Base-by-base conservation (phyloP, 2,113 vertebrate genomes). In the Oncorhynchus masou region DNA sequence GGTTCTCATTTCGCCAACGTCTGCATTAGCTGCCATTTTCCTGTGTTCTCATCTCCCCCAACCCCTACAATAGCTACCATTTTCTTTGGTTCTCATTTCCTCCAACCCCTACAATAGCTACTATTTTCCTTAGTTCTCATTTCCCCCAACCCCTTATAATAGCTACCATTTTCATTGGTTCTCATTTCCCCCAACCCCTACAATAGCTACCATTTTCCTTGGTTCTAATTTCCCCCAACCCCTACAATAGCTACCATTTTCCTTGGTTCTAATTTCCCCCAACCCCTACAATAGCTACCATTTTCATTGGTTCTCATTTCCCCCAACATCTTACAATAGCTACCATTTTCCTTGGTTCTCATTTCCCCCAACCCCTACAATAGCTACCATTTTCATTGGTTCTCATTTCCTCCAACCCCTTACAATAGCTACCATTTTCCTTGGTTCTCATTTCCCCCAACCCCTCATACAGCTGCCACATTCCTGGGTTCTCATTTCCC, bases 351-450 rank as follows among this genome's bases (percentile, higher is more conserved):
- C 74, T 66, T 48, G 79, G 84, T 85, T 87, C 85, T 29, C 27
- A 29, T 29, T 29, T 34, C 83, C 79, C 13, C 74, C 75, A 73
- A 67, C 15, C 68, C 81, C 69, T 68, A 79, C 88, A 83, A 90
- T 77, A 31, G 68, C n/a, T 73, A 79, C 76, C 79, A 79, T 70
- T 34, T 86, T 80, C 83, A 71, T 68, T 45, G 79, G 84, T 85
- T 87, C 84, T 34, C 31, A 34, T 34, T 6, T 82, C n/a, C n/a
- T 78, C n/a, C n/a, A n/a, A n/a, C n/a, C 15, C 66, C 81, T 67
- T 69, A 80, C 86, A 83, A 90, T 75, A 39, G 68, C n/a, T 73
- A 79, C 76, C 77, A 80, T 71, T 39, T 86, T 80, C 84, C 74
- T 68, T 45, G 79, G 84, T 85, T 34, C 6, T 34, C 34, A 34